Evolutionary conservation across 2,888 invertebrate species (phyloP).

Genomic region (Theristus sp.): DNA sequence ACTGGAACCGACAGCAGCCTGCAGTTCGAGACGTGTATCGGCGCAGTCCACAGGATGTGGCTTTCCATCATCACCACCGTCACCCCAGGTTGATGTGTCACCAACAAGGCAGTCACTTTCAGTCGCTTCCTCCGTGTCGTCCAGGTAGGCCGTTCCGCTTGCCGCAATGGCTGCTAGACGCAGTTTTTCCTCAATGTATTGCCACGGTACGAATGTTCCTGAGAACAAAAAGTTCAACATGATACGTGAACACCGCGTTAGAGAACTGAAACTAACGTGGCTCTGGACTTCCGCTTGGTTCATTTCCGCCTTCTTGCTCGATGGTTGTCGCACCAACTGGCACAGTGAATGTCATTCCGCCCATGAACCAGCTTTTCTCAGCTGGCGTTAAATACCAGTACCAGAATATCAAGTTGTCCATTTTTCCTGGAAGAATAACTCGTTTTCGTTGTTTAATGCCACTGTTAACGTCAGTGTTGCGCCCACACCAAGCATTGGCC

Average conservation of each 20-base stretch:
- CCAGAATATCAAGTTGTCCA: background rate
- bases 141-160: background rate
- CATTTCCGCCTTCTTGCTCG: background rate
- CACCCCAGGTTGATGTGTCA: slow-evolving; percentile 1
- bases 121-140: slow-evolving; percentile 2
- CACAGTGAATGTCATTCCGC: background rate
- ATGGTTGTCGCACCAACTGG: background rate
- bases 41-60: slow-evolving; percentile 6
- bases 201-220: background rate
- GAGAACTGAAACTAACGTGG: no score
- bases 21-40: slow-evolving; percentile 1
- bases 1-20: slow-evolving; percentile 2
- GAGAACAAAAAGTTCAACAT: background rate
- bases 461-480: no score
- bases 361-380: background rate
- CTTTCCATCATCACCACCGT: background rate
- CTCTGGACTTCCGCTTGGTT: background rate
- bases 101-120: slow-evolving; percentile 2
- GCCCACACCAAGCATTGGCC: background rate
- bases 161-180: background rate
- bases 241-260: no score
- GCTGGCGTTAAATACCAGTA: background rate
- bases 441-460: no score
- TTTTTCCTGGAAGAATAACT: no score
- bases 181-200: background rate